Percentiles rank a stretch among this genome's conserved stretches.
These are phyloP conservation scores for Electrophaes corylata DNA, from an alignment of 2,888 invertebrate species.

Conservation along the genomic window DNA sequence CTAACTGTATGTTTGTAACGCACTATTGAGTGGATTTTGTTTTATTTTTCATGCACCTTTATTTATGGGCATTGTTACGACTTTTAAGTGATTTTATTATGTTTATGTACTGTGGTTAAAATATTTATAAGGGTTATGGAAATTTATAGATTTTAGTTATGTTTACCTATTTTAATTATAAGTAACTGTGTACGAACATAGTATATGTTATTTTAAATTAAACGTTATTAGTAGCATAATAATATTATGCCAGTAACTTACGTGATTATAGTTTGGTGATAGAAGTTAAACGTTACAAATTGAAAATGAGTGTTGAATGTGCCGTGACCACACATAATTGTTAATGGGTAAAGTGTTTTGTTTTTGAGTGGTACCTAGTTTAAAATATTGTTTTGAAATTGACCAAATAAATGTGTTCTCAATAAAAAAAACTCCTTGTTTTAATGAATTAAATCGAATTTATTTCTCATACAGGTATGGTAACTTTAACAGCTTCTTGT, in stretches of 20 bases:
- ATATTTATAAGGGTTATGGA: slow-evolving; percentile 76
- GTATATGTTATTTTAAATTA: slow-evolving; percentile 60
- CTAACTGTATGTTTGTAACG: slow-evolving; percentile 65
- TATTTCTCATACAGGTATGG: slow-evolving; percentile 72
- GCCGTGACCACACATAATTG: slow-evolving; percentile 53
- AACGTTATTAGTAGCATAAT: slow-evolving; percentile 52
- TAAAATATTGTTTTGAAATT: slow-evolving; percentile 75
- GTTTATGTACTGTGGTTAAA: slow-evolving; percentile 63
- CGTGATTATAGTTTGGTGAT: slow-evolving; percentile 80
- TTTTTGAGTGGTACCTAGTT: slow-evolving; percentile 78
- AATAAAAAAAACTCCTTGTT: slow-evolving; percentile 57
- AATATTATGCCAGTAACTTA: slow-evolving; percentile 77
- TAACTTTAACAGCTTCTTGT: slow-evolving; percentile 93
- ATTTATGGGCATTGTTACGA: slow-evolving; percentile 75
- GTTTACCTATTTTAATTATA: slow-evolving; percentile 45
- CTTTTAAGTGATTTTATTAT: slow-evolving; percentile 56
- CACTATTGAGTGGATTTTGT: slow-evolving; percentile 74
- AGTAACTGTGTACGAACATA: background rate
- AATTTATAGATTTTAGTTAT: slow-evolving; percentile 47
- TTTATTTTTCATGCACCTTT: slow-evolving; percentile 70
- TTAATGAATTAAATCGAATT: slow-evolving; percentile 48
- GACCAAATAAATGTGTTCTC: slow-evolving; percentile 84
- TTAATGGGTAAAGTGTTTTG: slow-evolving; percentile 61
- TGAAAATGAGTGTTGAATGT: slow-evolving; percentile 43
- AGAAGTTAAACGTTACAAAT: slow-evolving; percentile 53